A percentile compares a stretch with the other conserved stretches of the same genome.
phyloP scores from a whole-genome alignment of 2,888 invertebrate species.

The Eurytoma californica region DNA sequence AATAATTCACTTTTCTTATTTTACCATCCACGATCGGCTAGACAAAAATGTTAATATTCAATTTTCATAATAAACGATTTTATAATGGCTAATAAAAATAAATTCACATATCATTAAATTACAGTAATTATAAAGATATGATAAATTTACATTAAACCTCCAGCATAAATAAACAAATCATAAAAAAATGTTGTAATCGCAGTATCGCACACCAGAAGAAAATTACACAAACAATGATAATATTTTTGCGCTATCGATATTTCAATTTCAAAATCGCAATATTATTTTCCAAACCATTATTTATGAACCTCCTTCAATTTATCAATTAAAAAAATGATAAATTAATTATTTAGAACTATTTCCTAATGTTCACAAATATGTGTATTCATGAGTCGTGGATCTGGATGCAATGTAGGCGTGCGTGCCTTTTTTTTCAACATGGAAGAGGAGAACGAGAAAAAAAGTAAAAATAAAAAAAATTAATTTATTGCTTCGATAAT shows the following conservation, averaged over 20 bases:
- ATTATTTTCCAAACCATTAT: constrained; percentile 7
- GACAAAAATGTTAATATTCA: too few species aligned
- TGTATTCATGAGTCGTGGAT: constrained; percentile 16
- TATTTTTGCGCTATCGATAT: neutral
- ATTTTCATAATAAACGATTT: too few species aligned
- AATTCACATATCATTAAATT: neutral
- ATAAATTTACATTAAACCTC: neutral
- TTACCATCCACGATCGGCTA: too few species aligned
- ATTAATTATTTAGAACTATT: constrained; percentile 25
- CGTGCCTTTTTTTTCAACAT: constrained; percentile 17
- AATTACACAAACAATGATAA: neutral
- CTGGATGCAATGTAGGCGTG: constrained; percentile 27
- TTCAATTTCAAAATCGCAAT: constrained; percentile 1
- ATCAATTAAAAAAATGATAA: constrained; percentile 30
- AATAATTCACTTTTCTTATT: too few species aligned
- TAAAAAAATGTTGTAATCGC: neutral
- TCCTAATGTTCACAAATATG: constrained; percentile 15
- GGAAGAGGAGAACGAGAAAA: constrained; percentile 10
- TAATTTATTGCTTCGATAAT: constrained; percentile 51
- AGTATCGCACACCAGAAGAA: neutral
- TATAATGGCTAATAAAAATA: neutral
- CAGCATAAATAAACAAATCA: neutral
- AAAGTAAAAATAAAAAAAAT: constrained; percentile 27
- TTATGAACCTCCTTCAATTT: constrained; percentile 23
- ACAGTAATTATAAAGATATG: neutral